Conservation (phyloP, 2,797 vertebrate species). For the Sylvia borin region DNA sequence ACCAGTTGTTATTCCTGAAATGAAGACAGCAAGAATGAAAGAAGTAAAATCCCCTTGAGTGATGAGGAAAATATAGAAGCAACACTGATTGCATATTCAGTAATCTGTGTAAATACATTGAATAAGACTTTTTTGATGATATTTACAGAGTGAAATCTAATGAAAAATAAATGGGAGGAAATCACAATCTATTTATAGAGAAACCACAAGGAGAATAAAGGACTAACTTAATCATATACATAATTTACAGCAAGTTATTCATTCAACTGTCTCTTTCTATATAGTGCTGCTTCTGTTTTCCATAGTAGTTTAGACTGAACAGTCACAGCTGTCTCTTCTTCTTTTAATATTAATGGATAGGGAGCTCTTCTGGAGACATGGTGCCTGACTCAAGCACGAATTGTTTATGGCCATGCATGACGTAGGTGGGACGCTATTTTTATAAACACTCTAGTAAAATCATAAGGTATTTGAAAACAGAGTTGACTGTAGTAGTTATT, state of each 20-base stretch:
- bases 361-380: neutral
- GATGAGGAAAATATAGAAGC: neutral
- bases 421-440: neutral
- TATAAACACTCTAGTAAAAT: neutral
- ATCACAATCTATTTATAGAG: neutral
- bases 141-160: conserved; percentile 4
- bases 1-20: neutral
- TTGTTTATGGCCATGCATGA: neutral
- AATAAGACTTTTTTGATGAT: neutral
- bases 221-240: conserved; percentile 7
- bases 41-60: neutral
- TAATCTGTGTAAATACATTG: neutral
- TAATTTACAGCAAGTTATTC: conserved; percentile 22
- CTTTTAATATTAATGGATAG: conserved; percentile 43
- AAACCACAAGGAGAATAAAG: conserved; percentile 23
- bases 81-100: neutral
- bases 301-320: neutral
- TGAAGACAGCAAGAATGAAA: neutral
- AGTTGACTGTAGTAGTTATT: neutral
- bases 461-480: neutral
- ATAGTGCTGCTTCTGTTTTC: neutral
- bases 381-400: conserved; percentile 5
- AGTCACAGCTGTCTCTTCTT: conserved; percentile 37
- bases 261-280: neutral
- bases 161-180: conserved; percentile 18